Base-by-base conservation (phyloP, 2,113 vertebrate genomes). In the Hyla sarda region DNA sequence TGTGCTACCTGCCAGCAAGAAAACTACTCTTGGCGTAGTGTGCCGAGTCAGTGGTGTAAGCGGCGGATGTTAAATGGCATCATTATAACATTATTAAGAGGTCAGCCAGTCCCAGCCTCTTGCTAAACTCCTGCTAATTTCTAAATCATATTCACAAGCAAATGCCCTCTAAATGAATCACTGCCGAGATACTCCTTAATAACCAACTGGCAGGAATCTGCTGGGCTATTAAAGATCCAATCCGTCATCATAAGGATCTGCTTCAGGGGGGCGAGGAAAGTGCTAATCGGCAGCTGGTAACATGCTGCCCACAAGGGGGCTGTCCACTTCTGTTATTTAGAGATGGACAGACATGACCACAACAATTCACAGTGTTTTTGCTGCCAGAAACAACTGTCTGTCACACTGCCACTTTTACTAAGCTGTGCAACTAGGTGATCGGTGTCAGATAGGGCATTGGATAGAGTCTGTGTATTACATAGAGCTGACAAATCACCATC, bases 31-130 rank as follows among this genome's bases (percentile, higher is more conserved):
- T 13, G 37, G 34, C 23, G 50, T 41, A 30, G 67, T 85, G 87
- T 90, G 93, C 90, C 86, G 93, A 93, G 90, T 92, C 92, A 93
- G 96, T 96, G 93, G 93, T 95, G 89, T 91, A 89, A 95, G 95
- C 95, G 95, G 89, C 93, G 93, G 93, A 94, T 98, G 94, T 94
- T 98, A 98, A 99, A 99, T 98, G 95, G 94, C 94, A 67, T 98
- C 97, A 98, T 99, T 99, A 99, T 94, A 98, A 98, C 96, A 92
- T 97, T 97, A 99, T 99, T 99, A 99, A 96, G 95, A 93, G 98
- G 98, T 99, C 98, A 97, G 91, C 93, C 95, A 96, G 96, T 91
- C 93, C 84, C 92, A 95, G 96, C 96, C 96, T 95, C 96, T 95
- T 92, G 93, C 96, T 98, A 98, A 98, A 98, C 94, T 92, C 92